phyloP scores from a whole-genome alignment of 2,888 invertebrate species.

The Fragum sueziense region DNA sequence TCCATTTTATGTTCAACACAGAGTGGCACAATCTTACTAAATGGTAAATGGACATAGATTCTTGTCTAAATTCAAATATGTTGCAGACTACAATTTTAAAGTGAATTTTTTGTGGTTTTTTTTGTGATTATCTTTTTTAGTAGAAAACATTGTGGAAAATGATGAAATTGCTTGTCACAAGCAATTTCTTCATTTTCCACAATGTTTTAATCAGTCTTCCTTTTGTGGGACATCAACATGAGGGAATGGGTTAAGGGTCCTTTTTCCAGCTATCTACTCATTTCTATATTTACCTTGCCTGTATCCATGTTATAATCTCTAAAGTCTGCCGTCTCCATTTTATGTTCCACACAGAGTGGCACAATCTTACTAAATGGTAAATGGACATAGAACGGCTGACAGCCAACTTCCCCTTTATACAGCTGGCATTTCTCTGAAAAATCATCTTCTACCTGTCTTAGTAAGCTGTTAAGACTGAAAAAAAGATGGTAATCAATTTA shows the following conservation, averaged over 20 bases:
- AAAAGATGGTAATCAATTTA: not conserved
- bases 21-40: constrained; percentile 73
- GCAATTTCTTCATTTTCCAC: no score
- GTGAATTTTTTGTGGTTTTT: no score
- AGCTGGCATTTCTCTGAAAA: constrained; percentile 75
- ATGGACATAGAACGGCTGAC: constrained; percentile 72
- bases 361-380: constrained; percentile 77
- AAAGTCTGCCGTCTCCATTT: constrained; percentile 62
- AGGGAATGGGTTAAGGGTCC: no score
- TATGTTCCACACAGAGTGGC: constrained; percentile 73
- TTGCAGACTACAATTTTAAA: no score
- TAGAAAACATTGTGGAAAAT: no score
- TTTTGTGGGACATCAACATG: no score
- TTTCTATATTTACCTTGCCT: constrained; percentile 27
- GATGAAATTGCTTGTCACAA: no score
- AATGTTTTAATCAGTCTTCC: no score
- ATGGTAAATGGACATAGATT: constrained; percentile 74
- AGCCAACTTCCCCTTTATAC: constrained; percentile 62
- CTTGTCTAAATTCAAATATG: no score
- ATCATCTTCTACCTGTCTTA: constrained; percentile 62
- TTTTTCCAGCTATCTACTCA: not conserved
- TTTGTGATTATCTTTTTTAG: no score
- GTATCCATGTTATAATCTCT: constrained; percentile 56
- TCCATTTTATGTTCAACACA: constrained; percentile 72
- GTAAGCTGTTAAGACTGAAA: constrained; percentile 64